A percentile compares a stretch with the other conserved stretches of the same genome.
Evolutionary conservation across 2,113 vertebrate species (phyloP).

Genomic region (Mungos mungo): DNA sequence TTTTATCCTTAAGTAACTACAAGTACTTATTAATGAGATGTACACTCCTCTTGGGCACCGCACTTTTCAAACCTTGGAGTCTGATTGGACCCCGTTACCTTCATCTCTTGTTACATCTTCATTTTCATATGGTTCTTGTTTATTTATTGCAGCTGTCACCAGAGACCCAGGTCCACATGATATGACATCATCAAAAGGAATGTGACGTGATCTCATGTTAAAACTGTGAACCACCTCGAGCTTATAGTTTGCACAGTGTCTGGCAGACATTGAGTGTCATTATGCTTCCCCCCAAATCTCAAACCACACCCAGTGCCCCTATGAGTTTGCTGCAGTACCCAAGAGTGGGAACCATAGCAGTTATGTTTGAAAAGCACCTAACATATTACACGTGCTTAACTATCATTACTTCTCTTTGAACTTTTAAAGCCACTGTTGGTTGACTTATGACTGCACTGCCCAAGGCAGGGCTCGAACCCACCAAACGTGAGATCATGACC

Average conservation of each 20-base stretch:
- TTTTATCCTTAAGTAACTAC: neutral
- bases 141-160: constrained; percentile 14
- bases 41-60: neutral
- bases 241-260: neutral
- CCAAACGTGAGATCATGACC: too few species aligned
- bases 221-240: constrained; percentile 33
- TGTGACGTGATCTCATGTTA: neutral
- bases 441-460: neutral
- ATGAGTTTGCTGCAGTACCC: constrained; percentile 23
- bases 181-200: constrained; percentile 40
- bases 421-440: neutral
- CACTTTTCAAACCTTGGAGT: neutral
- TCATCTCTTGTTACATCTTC: neutral
- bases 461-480: too few species aligned
- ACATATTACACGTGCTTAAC: neutral
- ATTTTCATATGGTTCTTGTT: constrained; percentile 58
- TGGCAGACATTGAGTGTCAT: constrained; percentile 3
- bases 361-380: constrained; percentile 26
- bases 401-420: constrained; percentile 34
- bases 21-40: neutral
- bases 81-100: neutral
- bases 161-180: constrained; percentile 19
- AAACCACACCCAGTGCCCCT: neutral
- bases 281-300: neutral
- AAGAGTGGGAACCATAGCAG: neutral